Conservation (phyloP, 2,888 invertebrate genomes). For the Drosophila quasianomalipes region DNA sequence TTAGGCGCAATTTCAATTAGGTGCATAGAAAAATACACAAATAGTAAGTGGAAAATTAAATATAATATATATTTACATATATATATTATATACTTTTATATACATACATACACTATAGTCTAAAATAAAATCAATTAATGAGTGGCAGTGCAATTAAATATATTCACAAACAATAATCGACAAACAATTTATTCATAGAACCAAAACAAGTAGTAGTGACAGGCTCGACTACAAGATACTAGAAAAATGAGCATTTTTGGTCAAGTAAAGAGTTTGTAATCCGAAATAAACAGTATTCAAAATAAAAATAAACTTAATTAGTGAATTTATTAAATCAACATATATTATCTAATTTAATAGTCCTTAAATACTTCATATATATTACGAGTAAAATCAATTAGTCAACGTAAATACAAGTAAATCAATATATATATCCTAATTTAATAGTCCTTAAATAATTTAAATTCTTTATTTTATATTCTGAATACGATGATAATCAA, state of each 20-base stretch:
- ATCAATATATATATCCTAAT: background rate
- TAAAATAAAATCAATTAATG: constrained; percentile 14
- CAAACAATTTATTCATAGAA: constrained; percentile 4
- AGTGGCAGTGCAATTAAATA: constrained; percentile 7
- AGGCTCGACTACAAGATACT: background rate
- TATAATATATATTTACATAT: constrained; percentile 18
- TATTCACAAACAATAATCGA: background rate
- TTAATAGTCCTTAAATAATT: background rate
- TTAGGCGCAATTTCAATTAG: constrained; percentile 73
- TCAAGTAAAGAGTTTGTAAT: background rate
- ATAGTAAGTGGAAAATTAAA: constrained; percentile 17
- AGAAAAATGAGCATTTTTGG: background rate
- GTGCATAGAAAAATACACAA: constrained; percentile 36
- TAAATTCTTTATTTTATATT: background rate
- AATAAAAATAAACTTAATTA: background rate
- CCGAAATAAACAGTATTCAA: background rate
- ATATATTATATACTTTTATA: background rate
- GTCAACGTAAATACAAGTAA: background rate
- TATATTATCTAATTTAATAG: too few species aligned
- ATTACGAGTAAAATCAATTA: background rate
- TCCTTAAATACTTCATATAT: background rate
- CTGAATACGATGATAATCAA: background rate
- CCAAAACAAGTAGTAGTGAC: background rate
- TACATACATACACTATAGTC: background rate
- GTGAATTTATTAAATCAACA: background rate